A percentile compares a stretch with the other conserved stretches of the same genome.
Conservation (phyloP, 1,140 invertebrate genomes). For the Drosophila asahinai region DNA sequence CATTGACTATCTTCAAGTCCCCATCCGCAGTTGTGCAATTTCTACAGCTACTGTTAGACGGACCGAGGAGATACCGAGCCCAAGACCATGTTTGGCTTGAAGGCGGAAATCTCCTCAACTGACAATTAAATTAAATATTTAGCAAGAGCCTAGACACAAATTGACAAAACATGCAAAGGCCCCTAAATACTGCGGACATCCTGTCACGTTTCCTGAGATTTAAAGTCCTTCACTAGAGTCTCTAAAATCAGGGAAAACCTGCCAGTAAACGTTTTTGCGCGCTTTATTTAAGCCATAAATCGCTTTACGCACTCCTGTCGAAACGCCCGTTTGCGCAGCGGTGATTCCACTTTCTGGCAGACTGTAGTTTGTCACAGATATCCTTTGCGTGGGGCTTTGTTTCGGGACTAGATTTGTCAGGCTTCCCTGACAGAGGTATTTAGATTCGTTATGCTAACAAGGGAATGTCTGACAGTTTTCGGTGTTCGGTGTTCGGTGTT, state of each 20-base stretch:
- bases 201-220: constrained; percentile 7
- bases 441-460: constrained; percentile 53
- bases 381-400: constrained; percentile 29
- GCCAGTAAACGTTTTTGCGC: constrained; percentile 22
- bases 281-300: constrained; percentile 33
- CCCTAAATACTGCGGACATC: constrained; percentile 7
- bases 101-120: constrained; percentile 4
- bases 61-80: constrained; percentile 9
- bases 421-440: constrained; percentile 43
- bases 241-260: constrained; percentile 9
- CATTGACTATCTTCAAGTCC: constrained; percentile 30
- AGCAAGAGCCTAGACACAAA: constrained; percentile 46
- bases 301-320: constrained; percentile 12
- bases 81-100: not conserved
- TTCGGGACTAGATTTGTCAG: constrained; percentile 37
- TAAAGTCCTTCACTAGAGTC: constrained; percentile 1
- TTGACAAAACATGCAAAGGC: constrained; percentile 40
- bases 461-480: constrained; percentile 36
- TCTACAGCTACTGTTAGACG: constrained; percentile 16
- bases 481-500: constrained; percentile 31
- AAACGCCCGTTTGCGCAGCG: not conserved
- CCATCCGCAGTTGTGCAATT: constrained; percentile 18
- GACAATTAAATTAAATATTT: constrained; percentile 66
- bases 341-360: constrained; percentile 13
- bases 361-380: constrained; percentile 16